Percentiles rank a stretch among this genome's conserved stretches.
Conservation (phyloP, 2,888 invertebrate genomes). For the Temnothorax ravouxi region DNA sequence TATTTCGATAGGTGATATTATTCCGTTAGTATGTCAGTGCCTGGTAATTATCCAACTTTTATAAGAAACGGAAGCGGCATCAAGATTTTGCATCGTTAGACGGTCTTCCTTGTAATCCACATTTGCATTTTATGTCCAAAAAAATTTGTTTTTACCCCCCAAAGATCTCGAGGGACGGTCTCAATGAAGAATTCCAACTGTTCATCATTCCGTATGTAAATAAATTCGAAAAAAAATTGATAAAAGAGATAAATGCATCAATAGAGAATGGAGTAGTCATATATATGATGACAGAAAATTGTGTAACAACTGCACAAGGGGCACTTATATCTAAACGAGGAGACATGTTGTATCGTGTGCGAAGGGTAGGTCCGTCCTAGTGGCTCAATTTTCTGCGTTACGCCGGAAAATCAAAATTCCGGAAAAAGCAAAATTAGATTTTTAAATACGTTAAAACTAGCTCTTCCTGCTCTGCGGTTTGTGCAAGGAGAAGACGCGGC, state of each 20-base stretch:
- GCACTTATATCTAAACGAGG: not conserved
- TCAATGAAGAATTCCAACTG: not conserved
- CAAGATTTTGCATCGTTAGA: not conserved
- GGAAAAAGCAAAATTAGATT: not conserved
- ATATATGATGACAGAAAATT: conserved; percentile 25
- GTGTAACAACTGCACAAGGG: conserved; percentile 23
- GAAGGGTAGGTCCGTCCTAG: not conserved
- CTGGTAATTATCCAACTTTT: not conserved
- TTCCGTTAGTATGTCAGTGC: not conserved
- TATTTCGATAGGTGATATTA: conserved; percentile 2
- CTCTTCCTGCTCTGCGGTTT: not conserved
- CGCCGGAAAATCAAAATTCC: not conserved
- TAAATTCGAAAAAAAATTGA: not conserved
- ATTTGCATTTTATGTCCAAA: conserved; percentile 5
- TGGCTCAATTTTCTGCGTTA: not conserved
- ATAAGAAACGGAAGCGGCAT: not conserved
- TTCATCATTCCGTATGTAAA: not conserved
- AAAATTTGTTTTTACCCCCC: not conserved
- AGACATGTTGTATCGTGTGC: not conserved
- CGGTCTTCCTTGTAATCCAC: not conserved
- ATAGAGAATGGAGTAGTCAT: conserved; percentile 5
- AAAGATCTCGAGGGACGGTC: not conserved
- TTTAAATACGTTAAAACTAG: not conserved
- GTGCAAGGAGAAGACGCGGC: not conserved
- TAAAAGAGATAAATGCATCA: not conserved